phyloP scores from a whole-genome alignment of 2,113 vertebrate genomes.

The Erinaceus europaeus region DNA sequence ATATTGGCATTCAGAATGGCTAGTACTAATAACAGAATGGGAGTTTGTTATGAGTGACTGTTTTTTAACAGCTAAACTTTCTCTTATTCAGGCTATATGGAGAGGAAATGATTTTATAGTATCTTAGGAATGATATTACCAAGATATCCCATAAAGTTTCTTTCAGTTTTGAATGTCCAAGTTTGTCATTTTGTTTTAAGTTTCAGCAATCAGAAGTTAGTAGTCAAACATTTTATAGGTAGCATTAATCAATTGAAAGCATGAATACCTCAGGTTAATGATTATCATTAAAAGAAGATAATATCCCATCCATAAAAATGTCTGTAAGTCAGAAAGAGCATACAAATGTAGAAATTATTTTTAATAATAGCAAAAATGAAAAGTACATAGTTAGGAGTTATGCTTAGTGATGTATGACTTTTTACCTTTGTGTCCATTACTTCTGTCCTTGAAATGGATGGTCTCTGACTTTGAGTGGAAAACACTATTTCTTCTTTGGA shows the following conservation, averaged over 20 bases:
- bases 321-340: neutral
- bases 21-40: slow-evolving; percentile 19
- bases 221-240: neutral
- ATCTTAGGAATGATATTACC: neutral
- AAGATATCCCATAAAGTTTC: neutral
- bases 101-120: neutral
- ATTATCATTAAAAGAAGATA: neutral
- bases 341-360: neutral
- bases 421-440: neutral
- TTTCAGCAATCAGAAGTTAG: neutral
- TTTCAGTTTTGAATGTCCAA: neutral
- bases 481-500: neutral
- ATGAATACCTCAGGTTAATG: neutral
- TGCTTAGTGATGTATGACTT: neutral
- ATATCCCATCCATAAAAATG: neutral
- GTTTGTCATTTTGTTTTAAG: slow-evolving; percentile 11
- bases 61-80: neutral
- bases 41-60: neutral
- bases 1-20: slow-evolving; percentile 26
- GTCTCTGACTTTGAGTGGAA: neutral
- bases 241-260: neutral
- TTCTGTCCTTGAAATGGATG: neutral
- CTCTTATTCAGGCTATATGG: neutral
- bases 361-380: neutral
- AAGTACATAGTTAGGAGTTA: neutral